These are phyloP conservation scores for Drosophila nasuta DNA, from an alignment of 1,140 invertebrate species.

Conservation along the genomic window DNA sequence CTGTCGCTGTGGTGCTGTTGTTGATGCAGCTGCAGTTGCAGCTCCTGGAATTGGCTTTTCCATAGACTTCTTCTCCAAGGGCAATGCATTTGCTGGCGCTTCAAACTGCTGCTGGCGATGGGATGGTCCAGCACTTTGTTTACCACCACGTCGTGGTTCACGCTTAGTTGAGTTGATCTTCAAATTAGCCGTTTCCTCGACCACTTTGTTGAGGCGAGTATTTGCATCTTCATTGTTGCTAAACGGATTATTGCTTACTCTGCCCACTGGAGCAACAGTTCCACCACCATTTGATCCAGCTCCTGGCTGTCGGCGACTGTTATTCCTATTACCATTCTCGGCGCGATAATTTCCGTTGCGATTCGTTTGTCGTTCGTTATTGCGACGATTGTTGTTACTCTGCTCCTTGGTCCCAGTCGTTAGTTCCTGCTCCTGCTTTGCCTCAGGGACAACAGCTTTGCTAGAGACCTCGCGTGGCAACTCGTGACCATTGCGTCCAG, in stretches of 20 bases:
- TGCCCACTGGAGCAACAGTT: not conserved
- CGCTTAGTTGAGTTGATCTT: conserved; percentile 59
- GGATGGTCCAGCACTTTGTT: conserved; percentile 31
- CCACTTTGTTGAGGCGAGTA: conserved; percentile 63
- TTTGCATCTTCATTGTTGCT: conserved; percentile 53
- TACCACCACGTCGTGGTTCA: conserved; percentile 51
- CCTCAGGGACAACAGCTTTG: conserved; percentile 25
- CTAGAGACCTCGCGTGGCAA: not conserved
- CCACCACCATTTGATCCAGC: conserved; percentile 13
- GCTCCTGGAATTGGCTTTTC: conserved; percentile 36
- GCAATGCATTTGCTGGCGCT: conserved; percentile 4
- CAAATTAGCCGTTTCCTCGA: conserved; percentile 64
- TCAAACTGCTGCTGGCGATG: conserved; percentile 37
- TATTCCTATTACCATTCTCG: conserved; percentile 58
- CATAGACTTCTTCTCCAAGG: conserved; percentile 37
- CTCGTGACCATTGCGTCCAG: conserved; percentile 51
- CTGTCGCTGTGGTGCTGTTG: conserved; percentile 29
- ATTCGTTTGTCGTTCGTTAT: conserved; percentile 40
- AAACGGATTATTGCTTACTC: conserved; percentile 19
- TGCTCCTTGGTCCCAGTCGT: conserved; percentile 38
- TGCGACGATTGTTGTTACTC: conserved; percentile 32
- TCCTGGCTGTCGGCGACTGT: conserved; percentile 52
- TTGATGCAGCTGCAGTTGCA: not conserved
- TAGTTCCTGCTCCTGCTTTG: conserved; percentile 53
- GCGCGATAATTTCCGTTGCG: conserved; percentile 45